Base-by-base conservation (phyloP, 2,888 invertebrate species). In the Laspeyria flexula region DNA sequence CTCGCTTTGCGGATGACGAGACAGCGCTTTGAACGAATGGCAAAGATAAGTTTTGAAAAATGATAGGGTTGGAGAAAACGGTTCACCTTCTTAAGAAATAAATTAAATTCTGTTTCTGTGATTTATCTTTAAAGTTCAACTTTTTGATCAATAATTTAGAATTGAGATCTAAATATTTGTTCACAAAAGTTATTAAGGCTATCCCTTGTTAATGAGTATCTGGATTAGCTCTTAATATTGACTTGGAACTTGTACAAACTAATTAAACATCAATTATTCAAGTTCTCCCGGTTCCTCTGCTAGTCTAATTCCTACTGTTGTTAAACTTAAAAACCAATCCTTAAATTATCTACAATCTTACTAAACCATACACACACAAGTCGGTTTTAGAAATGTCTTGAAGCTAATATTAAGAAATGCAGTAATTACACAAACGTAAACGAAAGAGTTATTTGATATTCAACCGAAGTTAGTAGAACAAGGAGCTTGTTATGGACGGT, bases 381-480 rank as follows among this genome's bases (percentile, higher is more conserved):
- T n/a, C n/a, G n/a, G n/a, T n/a, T n/a, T n/a, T n/a, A n/a, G n/a
- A n/a, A n/a, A n/a, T n/a, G n/a, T 21, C 5, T 21, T 21, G 21
- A 21, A 21, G 3, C 5, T 21, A 5, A 21, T 5, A 21, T 5
- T 3, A 21, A 21, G 3, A 21, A 21, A 5, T 21, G 5, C 5
- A 21, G 3, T 21, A 21, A 25, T 6, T 3, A 7, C 52, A 61
- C 56, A 63, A 48, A 53, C 52, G 57, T 58, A 57, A 57, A 56
- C 46, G 51, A 52, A 54, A 59, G 50, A 66, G 55, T 67, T 67
- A 63, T 62, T 64, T 59, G 55, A 63, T 68, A 69, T 74, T 74
- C 71, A 62, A 55, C 56, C 47, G 59, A 73, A 74, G 58, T 73
- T 72, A 64, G 62, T 72, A 65, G 61, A 74, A 77, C 75, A 77